These are phyloP conservation scores for Vanessa atalanta DNA, from an alignment of 1,140 invertebrate species.

Conservation along the genomic window DNA sequence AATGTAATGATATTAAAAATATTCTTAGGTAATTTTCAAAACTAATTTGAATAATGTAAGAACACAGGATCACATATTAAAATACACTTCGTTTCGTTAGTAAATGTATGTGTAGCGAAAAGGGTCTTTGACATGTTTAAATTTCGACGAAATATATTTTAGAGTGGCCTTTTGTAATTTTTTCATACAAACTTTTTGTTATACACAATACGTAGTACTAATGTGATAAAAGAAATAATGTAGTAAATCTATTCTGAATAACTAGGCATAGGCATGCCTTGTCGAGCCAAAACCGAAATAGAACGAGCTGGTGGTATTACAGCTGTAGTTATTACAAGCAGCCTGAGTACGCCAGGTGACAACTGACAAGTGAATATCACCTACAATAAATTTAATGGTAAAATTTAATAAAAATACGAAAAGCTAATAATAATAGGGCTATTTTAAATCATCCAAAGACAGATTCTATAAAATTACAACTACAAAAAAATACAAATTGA, in stretches of 20 bases:
- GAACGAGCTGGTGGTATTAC: slow-evolving; percentile 61
- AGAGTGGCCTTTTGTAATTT: background rate
- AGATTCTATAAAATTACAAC: background rate
- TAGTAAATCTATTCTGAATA: slow-evolving; percentile 29
- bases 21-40: no score
- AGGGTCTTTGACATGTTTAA: background rate
- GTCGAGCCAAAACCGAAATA: slow-evolving; percentile 71
- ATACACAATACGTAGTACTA: background rate
- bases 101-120: no score
- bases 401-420: no score
- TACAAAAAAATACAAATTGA: background rate
- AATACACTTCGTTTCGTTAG: no score
- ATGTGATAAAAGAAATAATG: background rate
- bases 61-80: no score
- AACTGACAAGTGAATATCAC: background rate
- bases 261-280: slow-evolving; percentile 31
- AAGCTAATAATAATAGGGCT: no score
- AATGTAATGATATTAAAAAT: no score
- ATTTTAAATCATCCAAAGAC: no score
- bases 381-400: background rate
- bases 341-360: slow-evolving; percentile 27
- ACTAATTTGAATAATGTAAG: no score
- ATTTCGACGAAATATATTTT: background rate
- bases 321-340: slow-evolving; percentile 42
- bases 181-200: background rate